phyloP scores from a whole-genome alignment of 2,113 vertebrate genomes.

The Panthera leo region DNA sequence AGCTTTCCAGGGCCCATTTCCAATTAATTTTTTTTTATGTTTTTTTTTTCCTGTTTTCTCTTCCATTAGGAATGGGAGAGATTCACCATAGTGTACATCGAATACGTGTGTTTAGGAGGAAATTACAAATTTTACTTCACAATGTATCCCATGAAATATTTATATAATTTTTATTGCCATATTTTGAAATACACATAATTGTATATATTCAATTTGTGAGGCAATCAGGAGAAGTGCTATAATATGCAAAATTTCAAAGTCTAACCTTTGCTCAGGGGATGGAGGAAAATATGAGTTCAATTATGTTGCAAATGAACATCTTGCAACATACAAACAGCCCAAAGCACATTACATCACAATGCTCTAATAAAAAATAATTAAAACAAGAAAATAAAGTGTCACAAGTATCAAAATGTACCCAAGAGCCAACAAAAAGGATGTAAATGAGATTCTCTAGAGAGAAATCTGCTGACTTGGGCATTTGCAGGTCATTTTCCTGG shows the following conservation, averaged over 20 bases:
- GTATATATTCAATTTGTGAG: background rate
- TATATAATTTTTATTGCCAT: background rate
- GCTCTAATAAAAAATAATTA: slow-evolving; percentile 76
- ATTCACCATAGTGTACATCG: background rate
- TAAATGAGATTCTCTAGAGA: slow-evolving; percentile 17
- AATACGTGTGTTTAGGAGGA: background rate
- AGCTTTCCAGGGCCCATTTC: background rate
- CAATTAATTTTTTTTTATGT: background rate
- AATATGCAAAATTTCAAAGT: slow-evolving; percentile 45
- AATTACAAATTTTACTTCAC: background rate
- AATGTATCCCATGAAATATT: background rate
- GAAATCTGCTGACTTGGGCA: background rate
- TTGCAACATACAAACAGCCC: slow-evolving; percentile 45
- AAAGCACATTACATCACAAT: slow-evolving; percentile 49
- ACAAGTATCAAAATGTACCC: slow-evolving; percentile 26
- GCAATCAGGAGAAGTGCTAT: background rate
- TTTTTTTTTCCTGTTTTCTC: background rate
- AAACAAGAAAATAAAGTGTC: slow-evolving; percentile 65
- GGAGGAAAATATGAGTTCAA: slow-evolving; percentile 68
- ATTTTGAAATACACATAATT: background rate
- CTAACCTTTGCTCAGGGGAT: slow-evolving; percentile 48
- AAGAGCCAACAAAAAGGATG: slow-evolving; percentile 38
- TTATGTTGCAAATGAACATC: slow-evolving; percentile 67
- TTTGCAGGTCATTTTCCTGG: slow-evolving; percentile 16
- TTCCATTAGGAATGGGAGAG: background rate